A percentile compares a stretch with the other conserved stretches of the same genome.
Conservation (phyloP, 2,797 vertebrate genomes). For the Paguma larvata region DNA sequence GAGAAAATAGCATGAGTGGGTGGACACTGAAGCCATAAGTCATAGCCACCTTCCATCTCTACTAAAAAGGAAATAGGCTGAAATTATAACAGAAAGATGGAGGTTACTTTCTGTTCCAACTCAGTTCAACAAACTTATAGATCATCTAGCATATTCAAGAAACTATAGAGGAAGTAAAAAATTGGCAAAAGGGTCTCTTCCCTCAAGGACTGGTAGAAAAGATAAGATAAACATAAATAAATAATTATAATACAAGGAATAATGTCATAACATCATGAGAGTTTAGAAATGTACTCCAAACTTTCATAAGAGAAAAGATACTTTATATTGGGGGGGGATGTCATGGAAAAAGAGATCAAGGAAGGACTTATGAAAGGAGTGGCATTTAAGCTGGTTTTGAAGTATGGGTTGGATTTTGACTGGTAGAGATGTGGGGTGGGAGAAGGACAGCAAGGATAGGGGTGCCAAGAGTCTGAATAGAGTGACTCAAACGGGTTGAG, state of each 20-base stretch:
- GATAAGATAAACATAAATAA: constrained; percentile 1
- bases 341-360: background rate
- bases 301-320: background rate
- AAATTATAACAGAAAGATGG: background rate
- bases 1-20: background rate
- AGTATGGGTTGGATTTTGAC: background rate
- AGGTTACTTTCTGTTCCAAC: background rate
- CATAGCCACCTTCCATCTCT: background rate
- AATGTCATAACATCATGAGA: background rate
- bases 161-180: background rate
- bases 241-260: background rate
- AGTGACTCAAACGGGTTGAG: background rate
- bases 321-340: background rate
- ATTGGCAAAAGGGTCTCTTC: background rate
- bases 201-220: background rate
- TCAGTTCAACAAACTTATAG: background rate
- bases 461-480: background rate
- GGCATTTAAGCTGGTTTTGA: constrained; percentile 34
- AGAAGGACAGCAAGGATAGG: background rate
- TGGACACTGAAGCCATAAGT: background rate
- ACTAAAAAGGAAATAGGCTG: background rate
- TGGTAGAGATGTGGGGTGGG: background rate
- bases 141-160: background rate
- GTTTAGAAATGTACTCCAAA: background rate
- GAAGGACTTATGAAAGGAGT: background rate